phyloP scores from a whole-genome alignment of 2,888 invertebrate genomes.

The Mesorhabditis spiculigera region DNA sequence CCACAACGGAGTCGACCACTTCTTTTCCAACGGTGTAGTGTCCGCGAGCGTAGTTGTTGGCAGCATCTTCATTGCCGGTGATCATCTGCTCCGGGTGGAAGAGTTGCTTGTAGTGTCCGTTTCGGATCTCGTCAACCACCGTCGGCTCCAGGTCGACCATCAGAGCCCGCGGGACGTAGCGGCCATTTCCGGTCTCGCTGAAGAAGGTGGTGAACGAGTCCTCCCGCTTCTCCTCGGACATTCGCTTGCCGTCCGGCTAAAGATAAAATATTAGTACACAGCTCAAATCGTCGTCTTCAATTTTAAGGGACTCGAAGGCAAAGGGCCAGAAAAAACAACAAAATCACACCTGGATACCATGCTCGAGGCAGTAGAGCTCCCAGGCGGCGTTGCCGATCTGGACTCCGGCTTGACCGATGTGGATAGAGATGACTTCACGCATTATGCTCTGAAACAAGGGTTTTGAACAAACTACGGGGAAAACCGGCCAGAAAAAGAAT shows the following conservation, averaged over 20 bases:
- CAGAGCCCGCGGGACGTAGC: slow-evolving; percentile 60
- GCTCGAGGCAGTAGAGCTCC: slow-evolving; percentile 61
- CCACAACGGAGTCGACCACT: slow-evolving; percentile 45
- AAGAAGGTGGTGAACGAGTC: slow-evolving; percentile 80
- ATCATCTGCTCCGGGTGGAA: slow-evolving; percentile 83
- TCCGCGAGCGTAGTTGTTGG: slow-evolving; percentile 61
- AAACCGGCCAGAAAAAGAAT: too few species aligned
- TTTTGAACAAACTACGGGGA: too few species aligned
- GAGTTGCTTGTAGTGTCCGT: slow-evolving; percentile 67
- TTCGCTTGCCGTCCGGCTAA: too few species aligned
- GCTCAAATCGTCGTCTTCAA: too few species aligned
- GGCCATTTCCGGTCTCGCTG: slow-evolving; percentile 70
- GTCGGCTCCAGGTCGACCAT: slow-evolving; percentile 43
- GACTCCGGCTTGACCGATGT: slow-evolving; percentile 53
- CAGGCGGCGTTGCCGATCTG: slow-evolving; percentile 65
- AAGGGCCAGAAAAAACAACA: too few species aligned
- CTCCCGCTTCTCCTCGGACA: slow-evolving; percentile 63
- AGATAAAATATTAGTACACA: too few species aligned
- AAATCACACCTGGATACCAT: too few species aligned
- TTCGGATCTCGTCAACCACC: slow-evolving; percentile 62
- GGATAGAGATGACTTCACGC: slow-evolving; percentile 50
- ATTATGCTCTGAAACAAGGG: slow-evolving; percentile 11
- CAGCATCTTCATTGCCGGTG: slow-evolving; percentile 64
- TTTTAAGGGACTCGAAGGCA: too few species aligned
- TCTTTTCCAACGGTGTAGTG: slow-evolving; percentile 74